Base-by-base conservation (phyloP, 1,140 invertebrate genomes). In the Euura saliciscinereae region DNA sequence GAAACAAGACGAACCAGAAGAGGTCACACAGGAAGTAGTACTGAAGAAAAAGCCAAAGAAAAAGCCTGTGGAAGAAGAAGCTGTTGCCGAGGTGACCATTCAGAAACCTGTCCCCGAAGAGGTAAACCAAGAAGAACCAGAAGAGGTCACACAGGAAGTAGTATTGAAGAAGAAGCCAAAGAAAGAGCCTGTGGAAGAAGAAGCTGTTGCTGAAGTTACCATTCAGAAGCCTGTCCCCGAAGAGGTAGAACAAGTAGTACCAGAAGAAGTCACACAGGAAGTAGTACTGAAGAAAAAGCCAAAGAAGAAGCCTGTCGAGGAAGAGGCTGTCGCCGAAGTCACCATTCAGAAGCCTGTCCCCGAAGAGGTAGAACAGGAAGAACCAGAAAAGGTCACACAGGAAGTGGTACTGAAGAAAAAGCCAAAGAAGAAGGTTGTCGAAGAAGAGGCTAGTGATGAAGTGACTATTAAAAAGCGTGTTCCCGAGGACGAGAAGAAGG, bases 341-440 rank as follows among this genome's bases (percentile, higher is more conserved):
- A 77, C 76, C 71, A 74, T 76, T 45, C 43, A 75, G 59, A 74
- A 79, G 45, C 65, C 70, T 46, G 51, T 11, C 4, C 45, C 43
- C 5, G 65, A 71, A 6, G 71, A 73, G 45, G 74, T 71, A 59
- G 67, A 69, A 64, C 75, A 75, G 74, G 77, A 78, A 43, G 73
- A 28, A 59, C 66, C 75, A 4, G 82, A 83, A 69, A 72, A 83
- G 64, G 72, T 71, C 42, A 71, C 80, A 66, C 84, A 84, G 11
- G 71, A 83, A 83, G 74, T 78, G 73, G 69, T 5, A 13, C 66
- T 67, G 1, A 83, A 76, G 71, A 73, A 75, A 65, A 83, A 84
- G 74, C 87, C 88, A 72, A 82, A 86, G 1, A 87, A 86, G 76
- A 85, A 83, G 75, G 71, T 81, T 69, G 74, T 74, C 43, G 72